phyloP scores from a whole-genome alignment of 2,113 vertebrate genomes.

The Cochlearius cochlearius region DNA sequence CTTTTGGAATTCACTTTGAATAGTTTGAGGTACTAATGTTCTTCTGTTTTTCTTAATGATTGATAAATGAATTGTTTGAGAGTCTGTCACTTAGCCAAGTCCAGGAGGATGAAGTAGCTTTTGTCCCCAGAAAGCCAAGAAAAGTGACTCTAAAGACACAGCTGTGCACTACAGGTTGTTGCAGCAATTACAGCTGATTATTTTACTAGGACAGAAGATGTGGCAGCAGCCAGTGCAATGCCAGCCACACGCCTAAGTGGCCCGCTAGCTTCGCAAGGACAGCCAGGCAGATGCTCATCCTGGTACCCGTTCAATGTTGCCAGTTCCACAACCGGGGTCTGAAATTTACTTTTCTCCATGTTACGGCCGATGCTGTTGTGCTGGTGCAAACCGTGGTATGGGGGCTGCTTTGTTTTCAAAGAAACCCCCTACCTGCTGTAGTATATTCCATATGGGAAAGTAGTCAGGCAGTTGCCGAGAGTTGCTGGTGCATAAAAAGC shows the following conservation, averaged over 20 bases:
- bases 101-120: background rate
- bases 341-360: background rate
- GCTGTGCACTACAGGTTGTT: fast-evolving
- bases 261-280: background rate
- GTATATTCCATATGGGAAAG: background rate
- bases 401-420: background rate
- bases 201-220: background rate
- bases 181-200: background rate
- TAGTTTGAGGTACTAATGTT: background rate
- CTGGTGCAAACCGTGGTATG: background rate
- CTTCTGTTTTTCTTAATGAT: background rate
- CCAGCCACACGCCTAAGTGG: background rate
- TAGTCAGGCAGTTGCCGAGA: background rate
- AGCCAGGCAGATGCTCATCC: background rate
- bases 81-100: background rate
- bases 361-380: background rate
- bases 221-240: background rate
- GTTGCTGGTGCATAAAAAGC: background rate
- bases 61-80: background rate
- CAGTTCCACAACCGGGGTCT: background rate
- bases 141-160: background rate
- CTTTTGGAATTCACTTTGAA: background rate
- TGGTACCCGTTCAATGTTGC: background rate
- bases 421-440: background rate
- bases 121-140: background rate